Percentiles rank a stretch among this genome's conserved stretches.
These are phyloP conservation scores for Pinna nobilis DNA, from an alignment of 1,140 invertebrate genomes.

Conservation along the genomic window DNA sequence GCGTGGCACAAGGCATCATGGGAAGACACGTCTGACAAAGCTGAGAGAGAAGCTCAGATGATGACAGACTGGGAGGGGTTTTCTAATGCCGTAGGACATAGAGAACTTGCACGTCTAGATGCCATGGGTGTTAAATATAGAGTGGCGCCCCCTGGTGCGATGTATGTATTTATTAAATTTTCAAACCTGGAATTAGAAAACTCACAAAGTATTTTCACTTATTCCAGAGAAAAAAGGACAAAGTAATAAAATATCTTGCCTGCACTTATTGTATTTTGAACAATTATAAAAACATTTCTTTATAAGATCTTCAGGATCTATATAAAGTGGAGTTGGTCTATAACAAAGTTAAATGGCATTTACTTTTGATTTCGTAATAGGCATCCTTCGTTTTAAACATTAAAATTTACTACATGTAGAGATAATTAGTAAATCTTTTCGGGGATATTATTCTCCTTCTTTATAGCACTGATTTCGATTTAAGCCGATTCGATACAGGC, in stretches of 20 bases:
- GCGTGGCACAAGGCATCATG: conserved; percentile 69
- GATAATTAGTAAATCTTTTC: too few species aligned
- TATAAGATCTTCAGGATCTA: background rate
- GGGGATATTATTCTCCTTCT: too few species aligned
- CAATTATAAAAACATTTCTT: too few species aligned
- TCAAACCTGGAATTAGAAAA: too few species aligned
- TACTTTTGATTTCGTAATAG: background rate
- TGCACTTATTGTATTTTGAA: too few species aligned
- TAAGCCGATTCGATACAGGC: too few species aligned
- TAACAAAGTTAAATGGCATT: background rate
- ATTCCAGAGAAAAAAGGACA: too few species aligned
- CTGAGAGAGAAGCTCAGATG: conserved; percentile 13
- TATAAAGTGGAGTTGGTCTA: background rate
- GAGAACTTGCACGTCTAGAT: conserved; percentile 63
- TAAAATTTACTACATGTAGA: too few species aligned
- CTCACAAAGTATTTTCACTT: too few species aligned
- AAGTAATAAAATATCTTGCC: too few species aligned
- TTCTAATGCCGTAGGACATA: conserved; percentile 57
- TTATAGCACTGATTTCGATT: too few species aligned
- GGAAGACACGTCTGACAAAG: conserved; percentile 48
- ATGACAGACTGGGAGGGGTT: conserved; percentile 64
- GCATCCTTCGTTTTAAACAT: background rate
- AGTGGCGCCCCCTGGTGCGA: conserved; percentile 66
- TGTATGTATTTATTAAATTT: conserved; percentile 51
- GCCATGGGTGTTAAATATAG: conserved; percentile 57